phyloP scores from a whole-genome alignment of 2,888 invertebrate genomes.

The Polymixis flavicincta region DNA sequence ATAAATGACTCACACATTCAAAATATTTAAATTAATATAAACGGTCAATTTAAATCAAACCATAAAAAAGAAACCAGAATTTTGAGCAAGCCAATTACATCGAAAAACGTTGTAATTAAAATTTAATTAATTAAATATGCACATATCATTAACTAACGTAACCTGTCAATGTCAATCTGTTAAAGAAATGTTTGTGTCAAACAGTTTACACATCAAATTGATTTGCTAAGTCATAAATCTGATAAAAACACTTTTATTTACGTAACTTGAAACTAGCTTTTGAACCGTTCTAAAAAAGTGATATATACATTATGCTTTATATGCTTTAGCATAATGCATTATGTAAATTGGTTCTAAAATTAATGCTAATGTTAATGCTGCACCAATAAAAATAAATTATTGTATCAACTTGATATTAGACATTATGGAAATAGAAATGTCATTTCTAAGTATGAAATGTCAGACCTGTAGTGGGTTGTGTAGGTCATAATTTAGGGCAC shows the following conservation, averaged over 20 bases:
- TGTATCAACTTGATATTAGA: slow-evolving; percentile 21
- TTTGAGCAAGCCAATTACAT: slow-evolving; percentile 35
- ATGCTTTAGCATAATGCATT: slow-evolving; percentile 29
- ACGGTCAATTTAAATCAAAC: slow-evolving; percentile 26
- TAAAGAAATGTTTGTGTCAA: slow-evolving; percentile 23
- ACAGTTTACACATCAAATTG: slow-evolving; percentile 25
- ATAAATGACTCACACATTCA: slow-evolving; percentile 1
- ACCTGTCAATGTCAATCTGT: slow-evolving; percentile 43
- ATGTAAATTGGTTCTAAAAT: slow-evolving; percentile 42
- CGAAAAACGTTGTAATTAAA: slow-evolving; percentile 47
- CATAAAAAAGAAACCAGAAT: slow-evolving; percentile 47
- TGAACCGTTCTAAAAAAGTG: slow-evolving; percentile 1
- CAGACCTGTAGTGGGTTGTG: neutral
- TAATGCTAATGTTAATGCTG: slow-evolving; percentile 32
- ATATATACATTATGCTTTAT: slow-evolving; percentile 37
- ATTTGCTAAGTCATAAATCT: slow-evolving; percentile 33
- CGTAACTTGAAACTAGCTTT: neutral
- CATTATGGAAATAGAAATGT: slow-evolving; percentile 4
- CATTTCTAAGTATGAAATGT: slow-evolving; percentile 9
- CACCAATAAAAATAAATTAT: slow-evolving; percentile 36
- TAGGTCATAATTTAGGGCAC: neutral
- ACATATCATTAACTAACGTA: slow-evolving; percentile 40
- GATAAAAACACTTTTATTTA: slow-evolving; percentile 20
- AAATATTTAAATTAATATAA: slow-evolving; percentile 43
- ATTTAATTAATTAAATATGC: slow-evolving; percentile 47